These are phyloP conservation scores for Thecocarcelia acutangulata DNA, from an alignment of 2,888 invertebrate genomes.

Conservation along the genomic window DNA sequence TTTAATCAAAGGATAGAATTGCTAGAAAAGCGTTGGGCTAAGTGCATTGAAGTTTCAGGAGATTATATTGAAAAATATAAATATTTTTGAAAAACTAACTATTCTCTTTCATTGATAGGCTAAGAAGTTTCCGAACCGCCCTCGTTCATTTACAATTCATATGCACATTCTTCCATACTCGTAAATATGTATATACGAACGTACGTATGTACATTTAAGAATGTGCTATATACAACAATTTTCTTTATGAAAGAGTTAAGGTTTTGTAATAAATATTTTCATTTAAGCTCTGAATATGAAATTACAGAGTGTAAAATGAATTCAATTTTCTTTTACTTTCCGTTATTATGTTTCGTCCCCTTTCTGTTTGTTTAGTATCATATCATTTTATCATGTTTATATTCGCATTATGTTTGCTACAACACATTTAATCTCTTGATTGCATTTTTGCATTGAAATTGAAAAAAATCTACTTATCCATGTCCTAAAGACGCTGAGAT, in stretches of 20 bases:
- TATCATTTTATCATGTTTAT: conserved; percentile 60
- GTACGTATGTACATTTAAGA: too few relatives aligned
- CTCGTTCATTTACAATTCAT: too few relatives aligned
- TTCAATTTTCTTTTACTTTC: conserved; percentile 44
- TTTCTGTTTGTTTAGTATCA: conserved; percentile 41
- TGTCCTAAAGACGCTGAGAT: conserved; percentile 61
- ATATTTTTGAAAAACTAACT: too few relatives aligned
- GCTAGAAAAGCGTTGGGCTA: too few relatives aligned
- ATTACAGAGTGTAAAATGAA: conserved; percentile 66
- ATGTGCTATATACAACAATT: neutral
- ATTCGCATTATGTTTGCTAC: conserved; percentile 59
- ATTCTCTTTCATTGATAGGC: too few relatives aligned
- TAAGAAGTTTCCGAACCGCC: too few relatives aligned
- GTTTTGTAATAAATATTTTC: conserved; percentile 16
- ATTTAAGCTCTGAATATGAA: conserved; percentile 52
- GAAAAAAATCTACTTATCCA: conserved; percentile 66
- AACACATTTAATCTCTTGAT: conserved; percentile 69
- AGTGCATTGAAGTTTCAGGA: too few relatives aligned
- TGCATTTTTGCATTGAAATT: conserved; percentile 68
- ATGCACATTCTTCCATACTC: too few relatives aligned
- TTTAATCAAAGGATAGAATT: too few relatives aligned
- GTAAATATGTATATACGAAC: too few relatives aligned
- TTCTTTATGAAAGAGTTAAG: conserved; percentile 22
- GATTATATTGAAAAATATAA: too few relatives aligned
- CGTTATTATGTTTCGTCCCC: conserved; percentile 25